Evolutionary conservation across 2,888 invertebrate genomes (phyloP).

Genomic region (Drosophila leonis): DNA sequence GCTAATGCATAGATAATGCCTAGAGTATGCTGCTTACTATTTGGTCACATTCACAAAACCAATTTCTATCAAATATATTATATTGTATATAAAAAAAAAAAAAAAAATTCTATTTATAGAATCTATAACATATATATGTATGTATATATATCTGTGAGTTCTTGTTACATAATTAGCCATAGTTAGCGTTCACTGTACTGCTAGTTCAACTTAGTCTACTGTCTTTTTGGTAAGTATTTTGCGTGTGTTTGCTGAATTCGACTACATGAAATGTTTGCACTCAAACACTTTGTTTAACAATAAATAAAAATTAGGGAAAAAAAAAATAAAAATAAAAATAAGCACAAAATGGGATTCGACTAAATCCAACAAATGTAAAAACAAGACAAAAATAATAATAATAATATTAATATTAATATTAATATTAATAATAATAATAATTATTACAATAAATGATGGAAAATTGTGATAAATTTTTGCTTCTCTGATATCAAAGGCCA

Average conservation of each 20-base stretch:
- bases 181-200: constrained; percentile 34
- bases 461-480: constrained; percentile 14
- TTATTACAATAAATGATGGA: constrained; percentile 13
- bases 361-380: constrained; percentile 3
- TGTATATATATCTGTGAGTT: constrained; percentile 11
- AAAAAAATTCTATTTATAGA: background rate
- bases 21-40: constrained; percentile 38
- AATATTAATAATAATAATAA: constrained; percentile 1
- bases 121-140: constrained; percentile 10
- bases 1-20: constrained; percentile 48
- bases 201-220: constrained; percentile 62
- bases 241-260: constrained; percentile 53
- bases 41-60: background rate
- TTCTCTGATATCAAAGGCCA: constrained; percentile 1
- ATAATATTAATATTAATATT: constrained; percentile 1
- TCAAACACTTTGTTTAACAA: constrained; percentile 38
- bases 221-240: constrained; percentile 80
- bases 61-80: background rate
- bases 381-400: constrained; percentile 11
- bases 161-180: constrained; percentile 3
- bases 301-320: constrained; percentile 64
- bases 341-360: constrained; percentile 1
- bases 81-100: constrained; percentile 13
- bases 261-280: constrained; percentile 48
- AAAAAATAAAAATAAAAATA: background rate